Conservation (phyloP, 2,797 vertebrate genomes). For the Lacerta viridis region DNA sequence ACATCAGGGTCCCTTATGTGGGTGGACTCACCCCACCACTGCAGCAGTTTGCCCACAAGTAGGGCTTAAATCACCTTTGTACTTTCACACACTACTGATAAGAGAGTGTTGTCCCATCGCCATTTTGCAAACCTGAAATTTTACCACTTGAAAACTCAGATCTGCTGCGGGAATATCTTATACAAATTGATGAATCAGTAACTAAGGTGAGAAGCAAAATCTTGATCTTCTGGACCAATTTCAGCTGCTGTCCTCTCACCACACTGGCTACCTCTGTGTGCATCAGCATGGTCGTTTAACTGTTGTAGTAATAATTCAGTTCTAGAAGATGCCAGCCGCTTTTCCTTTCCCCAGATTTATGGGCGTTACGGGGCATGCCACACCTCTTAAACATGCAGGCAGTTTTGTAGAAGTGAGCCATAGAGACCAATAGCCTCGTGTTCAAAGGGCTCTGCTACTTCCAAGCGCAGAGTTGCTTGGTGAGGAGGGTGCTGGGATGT, state of each 20-base stretch:
- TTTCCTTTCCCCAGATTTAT: not conserved
- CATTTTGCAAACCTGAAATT: not conserved
- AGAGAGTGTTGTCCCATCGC: no score
- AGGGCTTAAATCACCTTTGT: not conserved
- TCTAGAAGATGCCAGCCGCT: not conserved
- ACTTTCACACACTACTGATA: not conserved
- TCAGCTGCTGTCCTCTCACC: not conserved
- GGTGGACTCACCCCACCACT: no score
- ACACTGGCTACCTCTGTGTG: no score
- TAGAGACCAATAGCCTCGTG: not conserved
- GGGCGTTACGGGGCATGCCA: not conserved
- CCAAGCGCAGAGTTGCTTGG: not conserved
- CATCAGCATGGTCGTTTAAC: not conserved
- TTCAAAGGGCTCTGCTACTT: not conserved
- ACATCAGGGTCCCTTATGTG: no score
- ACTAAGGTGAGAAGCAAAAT: not conserved
- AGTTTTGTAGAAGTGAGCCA: no score
- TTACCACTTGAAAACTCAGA: not conserved
- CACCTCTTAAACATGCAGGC: no score
- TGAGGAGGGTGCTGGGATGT: not conserved
- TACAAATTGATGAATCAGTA: not conserved
- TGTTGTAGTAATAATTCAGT: not conserved
- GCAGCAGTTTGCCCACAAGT: no score
- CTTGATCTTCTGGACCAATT: not conserved
- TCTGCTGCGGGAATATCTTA: not conserved